A percentile compares a stretch with the other conserved stretches of the same genome.
These are phyloP conservation scores for Silvanus unidentatus DNA, from an alignment of 2,888 invertebrate species.

Conservation along the genomic window DNA sequence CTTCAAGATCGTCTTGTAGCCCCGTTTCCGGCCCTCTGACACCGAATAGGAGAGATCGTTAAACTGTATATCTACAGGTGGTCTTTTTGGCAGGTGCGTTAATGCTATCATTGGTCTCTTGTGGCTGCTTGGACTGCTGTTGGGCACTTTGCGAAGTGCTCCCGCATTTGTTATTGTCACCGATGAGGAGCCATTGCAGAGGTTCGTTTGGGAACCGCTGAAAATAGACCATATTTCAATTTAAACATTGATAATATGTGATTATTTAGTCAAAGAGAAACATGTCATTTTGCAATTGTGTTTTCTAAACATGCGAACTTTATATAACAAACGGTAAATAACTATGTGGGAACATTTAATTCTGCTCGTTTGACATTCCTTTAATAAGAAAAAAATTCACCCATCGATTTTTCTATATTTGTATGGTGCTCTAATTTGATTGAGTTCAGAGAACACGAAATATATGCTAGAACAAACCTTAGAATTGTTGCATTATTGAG, in stretches of 20 bases:
- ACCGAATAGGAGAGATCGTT: conserved; percentile 83
- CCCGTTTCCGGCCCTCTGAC: conserved; percentile 72
- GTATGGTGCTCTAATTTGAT: no score
- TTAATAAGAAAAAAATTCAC: no score
- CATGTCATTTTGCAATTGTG: no score
- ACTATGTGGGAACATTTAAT: no score
- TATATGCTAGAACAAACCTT: conserved; percentile 43
- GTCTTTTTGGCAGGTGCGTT: conserved; percentile 77
- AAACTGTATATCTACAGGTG: conserved; percentile 88
- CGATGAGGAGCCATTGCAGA: conserved; percentile 61
- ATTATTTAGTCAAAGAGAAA: no score
- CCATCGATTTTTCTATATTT: no score
- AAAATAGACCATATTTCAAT: conserved; percentile 40
- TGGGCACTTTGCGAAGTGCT: conserved; percentile 62
- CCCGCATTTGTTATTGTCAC: conserved; percentile 41
- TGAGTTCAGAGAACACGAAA: no score
- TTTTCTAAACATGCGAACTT: no score
- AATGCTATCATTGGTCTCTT: conserved; percentile 70
- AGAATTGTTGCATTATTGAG: conserved; percentile 60
- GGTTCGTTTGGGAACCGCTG: conserved; percentile 67
- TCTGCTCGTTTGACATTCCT: no score
- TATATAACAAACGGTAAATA: no score
- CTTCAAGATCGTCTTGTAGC: conserved; percentile 71
- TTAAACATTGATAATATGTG: no score
- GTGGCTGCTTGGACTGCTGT: conserved; percentile 63